A percentile compares a stretch with the other conserved stretches of the same genome.
These are phyloP conservation scores for Dendrocopos noguchii DNA, from an alignment of 2,113 vertebrate species.

Conservation along the genomic window DNA sequence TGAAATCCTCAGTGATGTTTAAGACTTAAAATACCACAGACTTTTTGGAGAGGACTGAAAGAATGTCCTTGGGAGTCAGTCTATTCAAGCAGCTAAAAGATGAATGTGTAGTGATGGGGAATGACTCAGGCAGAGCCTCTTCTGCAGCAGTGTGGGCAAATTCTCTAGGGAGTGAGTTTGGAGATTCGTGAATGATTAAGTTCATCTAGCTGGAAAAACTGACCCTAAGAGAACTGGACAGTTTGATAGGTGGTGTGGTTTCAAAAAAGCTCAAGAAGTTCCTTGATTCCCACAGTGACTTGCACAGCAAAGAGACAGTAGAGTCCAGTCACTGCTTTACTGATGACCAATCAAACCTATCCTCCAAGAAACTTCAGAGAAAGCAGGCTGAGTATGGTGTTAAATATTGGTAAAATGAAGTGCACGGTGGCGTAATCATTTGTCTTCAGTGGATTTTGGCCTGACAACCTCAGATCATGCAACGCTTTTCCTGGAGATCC, in stretches of 20 bases:
- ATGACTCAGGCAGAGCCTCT: background rate
- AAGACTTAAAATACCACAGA: background rate
- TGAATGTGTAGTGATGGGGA: background rate
- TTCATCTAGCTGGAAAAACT: background rate
- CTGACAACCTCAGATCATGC: background rate
- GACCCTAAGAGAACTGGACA: background rate
- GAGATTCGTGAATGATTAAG: background rate
- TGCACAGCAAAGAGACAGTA: accelerated
- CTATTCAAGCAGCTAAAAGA: background rate
- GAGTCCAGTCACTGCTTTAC: background rate
- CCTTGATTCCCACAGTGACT: background rate
- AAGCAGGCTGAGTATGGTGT: background rate
- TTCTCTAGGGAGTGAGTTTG: background rate
- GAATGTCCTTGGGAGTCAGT: background rate
- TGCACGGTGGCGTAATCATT: background rate
- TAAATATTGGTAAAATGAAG: background rate
- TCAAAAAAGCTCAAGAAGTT: background rate
- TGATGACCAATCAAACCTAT: background rate
- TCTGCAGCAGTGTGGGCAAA: background rate
- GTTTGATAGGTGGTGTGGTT: background rate
- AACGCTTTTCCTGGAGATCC: background rate
- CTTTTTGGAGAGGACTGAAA: background rate
- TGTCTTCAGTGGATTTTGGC: background rate
- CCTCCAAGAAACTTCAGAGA: background rate
- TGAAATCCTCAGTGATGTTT: background rate